Evolutionary conservation across 2,888 invertebrate genomes (phyloP).

Genomic region (Carpatolechia fugitivella): DNA sequence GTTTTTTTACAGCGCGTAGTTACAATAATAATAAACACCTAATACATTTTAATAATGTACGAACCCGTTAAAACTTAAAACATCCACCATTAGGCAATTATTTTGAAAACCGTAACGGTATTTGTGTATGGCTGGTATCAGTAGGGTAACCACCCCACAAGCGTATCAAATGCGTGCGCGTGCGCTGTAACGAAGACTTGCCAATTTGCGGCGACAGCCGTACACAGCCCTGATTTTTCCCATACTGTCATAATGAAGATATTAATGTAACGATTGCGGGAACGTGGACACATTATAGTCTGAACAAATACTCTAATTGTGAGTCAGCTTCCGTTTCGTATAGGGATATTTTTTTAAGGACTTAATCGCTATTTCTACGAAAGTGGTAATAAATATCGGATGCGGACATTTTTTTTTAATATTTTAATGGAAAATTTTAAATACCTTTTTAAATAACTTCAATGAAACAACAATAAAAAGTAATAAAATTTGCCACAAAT

Average conservation of each 20-base stretch:
- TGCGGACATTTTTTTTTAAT: too few relatives aligned
- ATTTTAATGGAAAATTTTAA: too few relatives aligned
- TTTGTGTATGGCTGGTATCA: background rate
- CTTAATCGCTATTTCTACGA: too few relatives aligned
- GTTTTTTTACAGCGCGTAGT: too few relatives aligned
- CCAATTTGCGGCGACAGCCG: conserved; percentile 64
- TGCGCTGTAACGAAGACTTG: conserved; percentile 35
- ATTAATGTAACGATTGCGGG: conserved; percentile 9
- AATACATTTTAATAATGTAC: too few relatives aligned
- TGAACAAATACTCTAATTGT: conserved; percentile 41
- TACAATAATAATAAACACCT: too few relatives aligned
- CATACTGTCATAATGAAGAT: conserved; percentile 30
- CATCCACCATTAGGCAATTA: background rate
- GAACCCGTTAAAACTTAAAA: too few relatives aligned
- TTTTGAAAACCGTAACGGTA: background rate
- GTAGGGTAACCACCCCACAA: conserved; percentile 36
- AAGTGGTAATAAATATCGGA: too few relatives aligned
- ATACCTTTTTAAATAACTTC: too few relatives aligned
- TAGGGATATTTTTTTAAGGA: too few relatives aligned
- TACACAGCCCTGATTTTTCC: conserved; percentile 42
- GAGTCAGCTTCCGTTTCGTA: conserved; percentile 7
- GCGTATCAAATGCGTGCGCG: conserved; percentile 53
- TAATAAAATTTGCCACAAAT: too few relatives aligned
- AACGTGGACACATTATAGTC: conserved; percentile 35
- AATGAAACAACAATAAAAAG: too few relatives aligned